Percentiles rank a stretch among this genome's conserved stretches.
Conservation (phyloP, 2,797 vertebrate species). For the Tolypeutes matacus region DNA sequence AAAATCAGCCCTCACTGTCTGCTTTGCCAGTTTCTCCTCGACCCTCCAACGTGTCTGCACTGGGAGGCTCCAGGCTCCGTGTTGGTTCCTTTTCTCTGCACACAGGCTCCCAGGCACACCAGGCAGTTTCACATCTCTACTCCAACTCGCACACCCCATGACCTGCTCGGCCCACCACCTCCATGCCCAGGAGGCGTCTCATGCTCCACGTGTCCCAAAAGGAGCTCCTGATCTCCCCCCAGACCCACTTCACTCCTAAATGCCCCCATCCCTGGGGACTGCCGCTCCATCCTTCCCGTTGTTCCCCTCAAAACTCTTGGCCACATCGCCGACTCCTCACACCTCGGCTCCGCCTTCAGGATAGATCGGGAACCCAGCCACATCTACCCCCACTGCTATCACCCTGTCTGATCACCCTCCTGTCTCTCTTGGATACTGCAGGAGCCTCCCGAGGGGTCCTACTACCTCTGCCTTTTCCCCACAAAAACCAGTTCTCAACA, state of each 20-base stretch:
- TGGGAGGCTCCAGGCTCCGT: background rate
- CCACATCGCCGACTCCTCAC: rapidly evolving
- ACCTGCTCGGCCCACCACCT: too few relatives aligned
- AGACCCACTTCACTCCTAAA: background rate
- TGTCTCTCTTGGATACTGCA: background rate
- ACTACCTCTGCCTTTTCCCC: background rate
- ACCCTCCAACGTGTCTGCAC: rapidly evolving
- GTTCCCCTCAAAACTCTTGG: background rate
- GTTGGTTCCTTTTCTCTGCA: background rate
- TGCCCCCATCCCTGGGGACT: background rate
- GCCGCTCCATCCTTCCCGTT: rapidly evolving
- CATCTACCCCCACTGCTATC: background rate
- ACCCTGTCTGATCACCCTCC: rapidly evolving
- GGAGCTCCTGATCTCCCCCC: background rate
- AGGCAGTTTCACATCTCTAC: background rate
- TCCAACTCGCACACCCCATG: background rate
- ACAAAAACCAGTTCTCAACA: background rate
- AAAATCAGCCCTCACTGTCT: too few relatives aligned
- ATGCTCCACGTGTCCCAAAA: background rate
- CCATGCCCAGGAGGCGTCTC: background rate
- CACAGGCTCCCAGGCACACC: background rate
- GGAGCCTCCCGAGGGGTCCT: rapidly evolving
- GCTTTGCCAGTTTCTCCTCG: background rate
- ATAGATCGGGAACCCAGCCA: background rate
- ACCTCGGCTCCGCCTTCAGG: background rate